Percentiles rank a stretch among this genome's conserved stretches.
Evolutionary conservation across 1,140 invertebrate genomes (phyloP).

Genomic region (Notospermus geniculatus): DNA sequence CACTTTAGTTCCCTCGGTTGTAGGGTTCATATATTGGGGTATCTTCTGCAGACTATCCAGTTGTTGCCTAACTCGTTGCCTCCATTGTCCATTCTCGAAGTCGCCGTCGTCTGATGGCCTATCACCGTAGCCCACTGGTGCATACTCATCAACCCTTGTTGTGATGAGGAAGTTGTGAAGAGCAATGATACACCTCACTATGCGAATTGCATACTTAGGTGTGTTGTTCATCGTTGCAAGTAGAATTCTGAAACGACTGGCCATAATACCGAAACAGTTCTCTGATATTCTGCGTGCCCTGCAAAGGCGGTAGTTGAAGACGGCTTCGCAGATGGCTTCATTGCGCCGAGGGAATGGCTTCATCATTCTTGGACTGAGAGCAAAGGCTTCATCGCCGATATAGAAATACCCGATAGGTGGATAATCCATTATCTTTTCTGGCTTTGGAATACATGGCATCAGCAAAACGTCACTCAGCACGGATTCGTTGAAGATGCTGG

Average conservation of each 20-base stretch:
- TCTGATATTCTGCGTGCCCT: not conserved
- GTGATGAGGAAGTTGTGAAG: not conserved
- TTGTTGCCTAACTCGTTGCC: not conserved
- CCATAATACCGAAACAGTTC: not conserved
- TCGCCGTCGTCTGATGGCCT: not conserved
- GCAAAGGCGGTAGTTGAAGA: no score
- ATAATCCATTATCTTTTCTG: no score
- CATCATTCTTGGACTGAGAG: not conserved
- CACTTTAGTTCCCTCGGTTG: not conserved
- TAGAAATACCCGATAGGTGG: not conserved
- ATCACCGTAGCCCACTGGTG: not conserved
- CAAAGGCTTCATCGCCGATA: not conserved
- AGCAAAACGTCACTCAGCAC: no score
- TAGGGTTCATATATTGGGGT: not conserved
- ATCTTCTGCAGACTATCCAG: not conserved
- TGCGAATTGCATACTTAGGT: not conserved
- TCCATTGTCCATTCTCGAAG: not conserved
- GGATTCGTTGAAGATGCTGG: not conserved
- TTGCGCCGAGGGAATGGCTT: not conserved
- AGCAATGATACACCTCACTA: not conserved
- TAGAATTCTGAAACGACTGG: not conserved
- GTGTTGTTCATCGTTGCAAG: not conserved
- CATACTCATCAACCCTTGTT: not conserved
- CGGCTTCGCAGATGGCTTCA: not conserved
- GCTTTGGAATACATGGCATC: no score